Evolutionary conservation across 2,888 invertebrate species (phyloP), one percentile per base, ranked within the genome.

Genomic region (Drosophila atripex): DNA sequence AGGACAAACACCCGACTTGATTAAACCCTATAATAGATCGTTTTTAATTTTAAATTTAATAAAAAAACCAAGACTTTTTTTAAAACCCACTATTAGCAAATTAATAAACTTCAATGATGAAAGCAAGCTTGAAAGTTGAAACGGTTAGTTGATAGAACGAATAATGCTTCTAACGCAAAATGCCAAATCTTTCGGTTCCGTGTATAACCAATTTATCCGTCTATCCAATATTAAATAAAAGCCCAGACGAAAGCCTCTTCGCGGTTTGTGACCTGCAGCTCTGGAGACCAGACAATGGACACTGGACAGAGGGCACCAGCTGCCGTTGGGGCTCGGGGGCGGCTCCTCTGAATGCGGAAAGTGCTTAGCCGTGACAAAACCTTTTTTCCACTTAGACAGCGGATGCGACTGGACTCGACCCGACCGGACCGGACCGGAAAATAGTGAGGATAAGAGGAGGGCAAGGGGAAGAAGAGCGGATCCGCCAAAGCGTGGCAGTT

Each of bases 321-420:
- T 71, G 76, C 51, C 64, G 30, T 28, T 41, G 43, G 30, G 43
- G 61, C 49, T 53, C 50, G 45, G 32, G 38, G 43, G 47, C 71
- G 73, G 73, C 73, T 76, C 76, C 73, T 58, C 80, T 68, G 78
- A 76, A 80, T 72, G 64, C 71, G 69, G 61, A 75, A 84, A 84
- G 77, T 80, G 80, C 80, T 85, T 86, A 84, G 80, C 86, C 84
- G 79, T 80, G 80, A 86, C 76, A 86, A 80, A 79, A 85, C 78
- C 75, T 84, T 80, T 77, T 74, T 80, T 77, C 79, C 79, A 78
- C 79, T 86, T 76, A 69, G 75, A 75, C 60, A 70, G 69, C 68
- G 45, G 68, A 68, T 39, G 47, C 53, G 55, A 41, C 50, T 47
- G 43, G 38, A 47, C 35, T 23, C 46, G 21, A 21, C 57, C 43